phyloP scores from a whole-genome alignment of 2,113 vertebrate genomes.

The Pseudolaguvia tuberculata region DNA sequence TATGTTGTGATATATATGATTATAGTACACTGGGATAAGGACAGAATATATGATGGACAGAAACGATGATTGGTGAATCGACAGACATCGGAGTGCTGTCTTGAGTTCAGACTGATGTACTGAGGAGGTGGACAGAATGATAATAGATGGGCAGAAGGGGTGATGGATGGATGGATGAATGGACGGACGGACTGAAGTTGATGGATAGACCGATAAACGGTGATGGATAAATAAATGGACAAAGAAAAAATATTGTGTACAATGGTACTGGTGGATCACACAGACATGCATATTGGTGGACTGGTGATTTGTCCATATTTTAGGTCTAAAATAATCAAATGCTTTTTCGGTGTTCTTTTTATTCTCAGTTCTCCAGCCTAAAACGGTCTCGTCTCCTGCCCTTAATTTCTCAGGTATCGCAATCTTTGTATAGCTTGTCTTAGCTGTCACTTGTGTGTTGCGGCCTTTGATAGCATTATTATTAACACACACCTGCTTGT shows the following conservation, averaged over 20 bases:
- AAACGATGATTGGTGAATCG: too few species aligned
- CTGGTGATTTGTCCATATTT: not conserved
- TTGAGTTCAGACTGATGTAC: too few species aligned
- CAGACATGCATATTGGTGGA: not conserved
- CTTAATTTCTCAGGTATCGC: conserved; percentile 83
- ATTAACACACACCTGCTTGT: not conserved
- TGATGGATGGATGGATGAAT: too few species aligned
- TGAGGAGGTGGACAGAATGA: too few species aligned
- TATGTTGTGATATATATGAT: not conserved
- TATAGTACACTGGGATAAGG: not conserved
- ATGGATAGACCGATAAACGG: not conserved
- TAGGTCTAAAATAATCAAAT: conserved; percentile 1
- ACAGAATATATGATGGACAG: not conserved
- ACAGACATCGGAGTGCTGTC: too few species aligned
- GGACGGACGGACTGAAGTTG: too few species aligned
- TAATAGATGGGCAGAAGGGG: too few species aligned
- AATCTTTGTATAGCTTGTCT: not conserved
- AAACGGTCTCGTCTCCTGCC: conserved; percentile 85
- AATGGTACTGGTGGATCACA: not conserved
- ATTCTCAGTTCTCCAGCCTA: conserved; percentile 87
- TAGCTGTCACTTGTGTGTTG: conserved; percentile 12
- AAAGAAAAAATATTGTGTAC: too few species aligned
- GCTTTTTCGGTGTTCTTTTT: conserved; percentile 59
- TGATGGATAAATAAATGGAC: not conserved
- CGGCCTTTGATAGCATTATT: not conserved